These are phyloP conservation scores for Manduca sexta DNA, from an alignment of 1,140 invertebrate genomes.

Conservation along the genomic window DNA sequence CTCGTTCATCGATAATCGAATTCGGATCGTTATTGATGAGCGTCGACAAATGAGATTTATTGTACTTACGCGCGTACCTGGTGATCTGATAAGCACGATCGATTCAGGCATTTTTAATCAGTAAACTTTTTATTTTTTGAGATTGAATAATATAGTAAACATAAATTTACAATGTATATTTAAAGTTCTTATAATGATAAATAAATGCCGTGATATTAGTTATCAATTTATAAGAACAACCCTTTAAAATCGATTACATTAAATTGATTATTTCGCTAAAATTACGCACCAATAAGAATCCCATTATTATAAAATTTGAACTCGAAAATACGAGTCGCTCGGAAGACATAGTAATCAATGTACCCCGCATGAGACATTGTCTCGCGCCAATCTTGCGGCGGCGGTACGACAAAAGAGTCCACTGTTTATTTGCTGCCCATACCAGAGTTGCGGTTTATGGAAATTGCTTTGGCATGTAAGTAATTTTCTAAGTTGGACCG, in stretches of 20 bases:
- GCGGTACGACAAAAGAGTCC: constrained; percentile 41
- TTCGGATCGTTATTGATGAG: neutral
- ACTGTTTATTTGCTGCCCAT: constrained; percentile 48
- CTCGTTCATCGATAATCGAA: neutral
- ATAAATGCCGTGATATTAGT: no score
- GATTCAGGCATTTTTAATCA: no score
- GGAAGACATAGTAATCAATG: constrained; percentile 6
- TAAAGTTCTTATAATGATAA: no score
- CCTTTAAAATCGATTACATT: neutral
- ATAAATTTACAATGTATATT: no score
- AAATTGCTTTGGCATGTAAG: constrained; percentile 55
- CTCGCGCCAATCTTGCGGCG: constrained; percentile 42
- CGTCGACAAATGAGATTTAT: neutral
- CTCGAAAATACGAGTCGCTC: neutral
- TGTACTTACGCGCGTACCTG: no score
- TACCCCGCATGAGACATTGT: constrained; percentile 32
- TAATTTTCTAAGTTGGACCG: constrained; percentile 55
- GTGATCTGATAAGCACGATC: no score
- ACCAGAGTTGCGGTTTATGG: constrained; percentile 43
- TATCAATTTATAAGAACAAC: no score
- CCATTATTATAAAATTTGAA: neutral
- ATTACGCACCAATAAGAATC: neutral
- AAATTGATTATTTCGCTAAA: neutral
- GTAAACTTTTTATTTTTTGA: no score
- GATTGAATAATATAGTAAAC: no score